Percentiles rank a stretch among this genome's conserved stretches.
Conservation (phyloP, 23 tunicate species). For the Clavelina lepadiformis region DNA sequence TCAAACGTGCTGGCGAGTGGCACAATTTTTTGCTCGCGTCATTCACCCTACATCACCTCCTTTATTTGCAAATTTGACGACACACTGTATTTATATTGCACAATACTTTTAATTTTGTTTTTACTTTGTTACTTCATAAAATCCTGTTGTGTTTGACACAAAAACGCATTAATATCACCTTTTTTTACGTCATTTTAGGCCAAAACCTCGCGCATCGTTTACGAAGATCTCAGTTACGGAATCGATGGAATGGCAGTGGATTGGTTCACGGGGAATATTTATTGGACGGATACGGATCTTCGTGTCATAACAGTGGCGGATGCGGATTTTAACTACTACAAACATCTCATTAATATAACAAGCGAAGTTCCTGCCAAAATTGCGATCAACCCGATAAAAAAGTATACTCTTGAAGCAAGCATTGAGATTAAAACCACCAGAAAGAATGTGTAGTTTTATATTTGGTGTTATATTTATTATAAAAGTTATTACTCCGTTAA, state of each 20-base stretch:
- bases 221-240: slow-evolving; percentile 48
- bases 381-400: slow-evolving; percentile 36
- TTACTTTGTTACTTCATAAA: background rate
- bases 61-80: too few relatives aligned
- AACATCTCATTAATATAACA: slow-evolving; percentile 6
- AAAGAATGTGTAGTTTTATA: too few relatives aligned
- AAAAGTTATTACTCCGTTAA: too few relatives aligned
- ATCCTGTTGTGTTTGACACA: too few relatives aligned
- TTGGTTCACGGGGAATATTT: slow-evolving; percentile 67
- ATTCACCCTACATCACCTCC: too few relatives aligned
- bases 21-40: too few relatives aligned
- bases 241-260: slow-evolving; percentile 69
- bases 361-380: slow-evolving; percentile 48
- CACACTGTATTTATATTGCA: too few relatives aligned
- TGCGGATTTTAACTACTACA: slow-evolving; percentile 34
- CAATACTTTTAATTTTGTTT: too few relatives aligned
- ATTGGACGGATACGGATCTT: slow-evolving; percentile 48
- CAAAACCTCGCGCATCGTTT: slow-evolving; percentile 10
- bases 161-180: too few relatives aligned
- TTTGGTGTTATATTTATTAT: too few relatives aligned
- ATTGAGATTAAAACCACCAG: background rate
- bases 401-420: slow-evolving; percentile 22
- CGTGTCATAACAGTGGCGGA: slow-evolving; percentile 54
- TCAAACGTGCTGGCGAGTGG: too few relatives aligned
- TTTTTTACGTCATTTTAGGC: slow-evolving; percentile 31